A percentile compares a stretch with the other conserved stretches of the same genome.
Evolutionary conservation across 2,797 vertebrate genomes (phyloP).

Genomic region (Pseudomugil gertrudae): DNA sequence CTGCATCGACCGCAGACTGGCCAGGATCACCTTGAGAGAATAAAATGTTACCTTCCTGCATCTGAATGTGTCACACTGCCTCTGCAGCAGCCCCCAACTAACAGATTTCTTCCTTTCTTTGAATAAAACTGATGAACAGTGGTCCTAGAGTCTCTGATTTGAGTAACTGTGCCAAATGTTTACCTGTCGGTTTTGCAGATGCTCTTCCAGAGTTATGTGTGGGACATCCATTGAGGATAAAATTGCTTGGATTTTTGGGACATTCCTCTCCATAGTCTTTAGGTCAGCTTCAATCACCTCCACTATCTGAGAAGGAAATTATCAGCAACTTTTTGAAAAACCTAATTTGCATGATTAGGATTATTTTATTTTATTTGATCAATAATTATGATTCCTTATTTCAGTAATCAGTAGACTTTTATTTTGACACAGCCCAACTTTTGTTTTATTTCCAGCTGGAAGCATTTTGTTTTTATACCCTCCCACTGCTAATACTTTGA

Average conservation of each 20-base stretch:
- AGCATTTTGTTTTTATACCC: not conserved
- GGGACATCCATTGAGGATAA: slow-evolving; percentile 85
- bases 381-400: not conserved
- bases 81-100: too few species aligned
- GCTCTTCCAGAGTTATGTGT: slow-evolving; percentile 83
- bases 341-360: not conserved
- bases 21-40: slow-evolving; percentile 83
- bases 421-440: not conserved
- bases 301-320: slow-evolving; percentile 80
- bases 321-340: not conserved
- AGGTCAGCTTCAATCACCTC: slow-evolving; percentile 88
- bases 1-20: slow-evolving; percentile 87
- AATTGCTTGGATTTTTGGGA: slow-evolving; percentile 87
- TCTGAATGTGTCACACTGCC: not conserved
- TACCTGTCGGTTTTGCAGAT: slow-evolving; percentile 89
- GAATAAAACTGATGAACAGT: not conserved
- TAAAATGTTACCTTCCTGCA: not conserved
- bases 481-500: too few species aligned
- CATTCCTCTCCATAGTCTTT: slow-evolving; percentile 87
- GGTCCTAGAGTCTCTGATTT: not conserved
- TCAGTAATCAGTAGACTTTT: not conserved
- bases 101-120: too few species aligned
- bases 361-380: not conserved
- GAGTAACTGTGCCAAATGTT: not conserved
- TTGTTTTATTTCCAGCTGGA: not conserved